phyloP scores from a whole-genome alignment of 1,140 invertebrate species.

The Cyphomyrmex costatus region DNA sequence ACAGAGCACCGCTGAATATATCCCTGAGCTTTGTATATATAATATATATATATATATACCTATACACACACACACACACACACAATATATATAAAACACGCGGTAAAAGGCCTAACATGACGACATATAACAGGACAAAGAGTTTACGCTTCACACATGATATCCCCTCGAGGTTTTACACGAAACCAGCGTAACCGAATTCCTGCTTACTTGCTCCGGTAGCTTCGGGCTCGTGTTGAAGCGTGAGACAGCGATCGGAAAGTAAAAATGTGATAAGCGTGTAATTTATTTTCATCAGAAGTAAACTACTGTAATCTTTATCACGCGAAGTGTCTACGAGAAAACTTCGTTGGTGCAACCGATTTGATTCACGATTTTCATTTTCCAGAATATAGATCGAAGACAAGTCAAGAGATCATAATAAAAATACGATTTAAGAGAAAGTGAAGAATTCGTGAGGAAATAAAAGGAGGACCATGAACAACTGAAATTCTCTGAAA shows the following conservation, averaged over 20 bases:
- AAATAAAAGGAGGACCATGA: not conserved
- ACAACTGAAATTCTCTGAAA: not conserved
- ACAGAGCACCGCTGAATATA: conserved; percentile 35
- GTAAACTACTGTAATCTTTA: not conserved
- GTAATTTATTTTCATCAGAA: not conserved
- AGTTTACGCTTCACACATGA: conserved; percentile 84
- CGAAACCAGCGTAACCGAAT: conserved; percentile 76
- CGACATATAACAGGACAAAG: conserved; percentile 85
- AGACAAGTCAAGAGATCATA: not conserved
- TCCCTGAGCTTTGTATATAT: not conserved
- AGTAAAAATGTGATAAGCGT: conserved; percentile 5
- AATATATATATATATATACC: conserved; percentile 28
- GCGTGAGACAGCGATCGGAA: not conserved
- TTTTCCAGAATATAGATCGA: not conserved
- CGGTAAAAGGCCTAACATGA: conserved; percentile 78
- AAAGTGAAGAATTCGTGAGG: not conserved
- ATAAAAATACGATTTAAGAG: not conserved
- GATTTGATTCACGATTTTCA: not conserved
- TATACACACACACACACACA: too few relatives aligned
- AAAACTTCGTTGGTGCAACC: not conserved
- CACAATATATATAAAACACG: conserved; percentile 55
- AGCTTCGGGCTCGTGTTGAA: conserved; percentile 51
- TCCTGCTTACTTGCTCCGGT: conserved; percentile 73
- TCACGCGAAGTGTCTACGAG: not conserved
- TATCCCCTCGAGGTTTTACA: conserved; percentile 77